Conservation (phyloP, 2,113 vertebrate species). For the Paedocypris sp. region DNA sequence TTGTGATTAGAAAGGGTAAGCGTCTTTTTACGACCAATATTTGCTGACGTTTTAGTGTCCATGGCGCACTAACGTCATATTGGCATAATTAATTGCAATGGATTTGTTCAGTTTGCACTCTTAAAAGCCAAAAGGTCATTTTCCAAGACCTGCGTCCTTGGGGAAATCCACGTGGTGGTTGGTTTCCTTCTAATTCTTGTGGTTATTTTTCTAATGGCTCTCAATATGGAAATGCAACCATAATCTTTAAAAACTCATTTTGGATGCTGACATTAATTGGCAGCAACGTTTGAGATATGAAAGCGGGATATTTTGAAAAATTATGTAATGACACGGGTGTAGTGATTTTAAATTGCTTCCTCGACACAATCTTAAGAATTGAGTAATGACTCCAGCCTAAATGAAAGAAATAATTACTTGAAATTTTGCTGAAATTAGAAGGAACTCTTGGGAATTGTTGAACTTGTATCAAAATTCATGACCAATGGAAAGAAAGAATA, state of each 20-base stretch:
- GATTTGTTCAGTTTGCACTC: not conserved
- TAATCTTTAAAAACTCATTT: not conserved
- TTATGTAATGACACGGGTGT: conserved; percentile 6
- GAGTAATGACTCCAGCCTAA: conserved; percentile 11
- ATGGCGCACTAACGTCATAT: no score
- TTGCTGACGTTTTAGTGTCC: not conserved
- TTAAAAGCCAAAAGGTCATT: no score
- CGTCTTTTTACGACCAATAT: not conserved
- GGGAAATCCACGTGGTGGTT: no score
- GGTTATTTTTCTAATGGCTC: no score
- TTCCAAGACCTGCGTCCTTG: no score
- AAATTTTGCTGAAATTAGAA: conserved; percentile 11
- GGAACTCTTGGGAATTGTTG: not conserved
- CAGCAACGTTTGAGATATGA: not conserved
- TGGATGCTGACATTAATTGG: not conserved
- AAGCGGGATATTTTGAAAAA: not conserved
- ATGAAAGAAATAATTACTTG: conserved; percentile 16
- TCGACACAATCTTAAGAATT: not conserved
- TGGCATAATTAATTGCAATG: not conserved
- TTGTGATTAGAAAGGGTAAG: no score
- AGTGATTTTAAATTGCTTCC: not conserved
- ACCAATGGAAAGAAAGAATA: not conserved
- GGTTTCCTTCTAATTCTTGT: no score
- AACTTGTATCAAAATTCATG: conserved; percentile 6
- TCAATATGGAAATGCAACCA: not conserved